phyloP scores from a whole-genome alignment of 2,888 invertebrate genomes.

The Octodonta nipae region DNA sequence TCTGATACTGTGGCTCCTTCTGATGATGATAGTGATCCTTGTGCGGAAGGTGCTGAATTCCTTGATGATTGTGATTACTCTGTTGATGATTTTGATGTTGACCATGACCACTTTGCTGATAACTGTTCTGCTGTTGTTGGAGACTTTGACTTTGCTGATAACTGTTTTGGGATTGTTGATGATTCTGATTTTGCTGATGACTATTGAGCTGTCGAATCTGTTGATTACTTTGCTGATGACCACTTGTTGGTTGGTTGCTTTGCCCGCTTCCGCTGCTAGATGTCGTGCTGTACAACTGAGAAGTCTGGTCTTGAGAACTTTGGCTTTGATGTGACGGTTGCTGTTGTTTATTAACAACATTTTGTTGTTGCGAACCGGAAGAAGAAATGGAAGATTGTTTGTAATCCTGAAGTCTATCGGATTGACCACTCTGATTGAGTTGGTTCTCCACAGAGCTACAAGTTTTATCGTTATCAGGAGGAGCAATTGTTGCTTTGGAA shows the following conservation, averaged over 20 bases:
- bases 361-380: constrained; percentile 2
- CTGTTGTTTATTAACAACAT: not conserved
- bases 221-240: too few species aligned
- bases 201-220: constrained; percentile 6
- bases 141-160: constrained; percentile 9
- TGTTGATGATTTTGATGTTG: constrained; percentile 18
- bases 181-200: constrained; percentile 3
- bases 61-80: constrained; percentile 11
- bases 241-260: too few species aligned
- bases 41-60: constrained; percentile 6
- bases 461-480: constrained; percentile 23
- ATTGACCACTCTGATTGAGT: constrained; percentile 36
- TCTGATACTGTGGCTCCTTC: constrained; percentile 27
- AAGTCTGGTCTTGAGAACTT: constrained; percentile 4
- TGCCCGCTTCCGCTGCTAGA: too few species aligned
- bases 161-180: constrained; percentile 3
- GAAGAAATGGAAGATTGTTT: constrained; percentile 10
- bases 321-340: constrained; percentile 4
- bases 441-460: constrained; percentile 19
- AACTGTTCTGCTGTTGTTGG: constrained; percentile 7
- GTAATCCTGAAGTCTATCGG: constrained; percentile 26
- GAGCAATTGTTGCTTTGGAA: constrained; percentile 29
- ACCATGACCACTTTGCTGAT: constrained; percentile 1
- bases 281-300: too few species aligned
- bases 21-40: constrained; percentile 5